Base-by-base conservation (phyloP, 2,888 invertebrate species). In the Mythimna impura region DNA sequence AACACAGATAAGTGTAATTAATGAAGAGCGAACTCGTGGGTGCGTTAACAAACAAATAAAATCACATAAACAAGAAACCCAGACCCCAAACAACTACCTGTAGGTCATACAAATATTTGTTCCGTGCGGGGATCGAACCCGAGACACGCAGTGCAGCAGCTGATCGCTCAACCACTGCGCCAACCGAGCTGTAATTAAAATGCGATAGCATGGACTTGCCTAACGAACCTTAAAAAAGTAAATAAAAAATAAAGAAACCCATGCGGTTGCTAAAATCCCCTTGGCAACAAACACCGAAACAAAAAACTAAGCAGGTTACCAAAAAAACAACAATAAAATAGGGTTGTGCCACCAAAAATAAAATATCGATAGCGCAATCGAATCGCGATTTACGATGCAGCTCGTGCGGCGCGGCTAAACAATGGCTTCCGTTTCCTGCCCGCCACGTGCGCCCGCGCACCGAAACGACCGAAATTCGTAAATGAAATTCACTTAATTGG, bases 391-490 rank as follows among this genome's bases (percentile, higher is more conserved):
- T 91, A 91, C 91, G 92, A 93, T 92, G 93, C 92, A 83, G 84
- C 87, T 86, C 86, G 89, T 89, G 90, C 84, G 80, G 80, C 76
- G 83, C 83, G 83, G 85, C 89, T 88, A 91, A 93, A 93, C 93
- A 94, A 92, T 91, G 90, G 87, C 91, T 94, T 95, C 95, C 95
- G 95, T 92, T 96, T 95, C 95, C 95, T 91, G 91, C 89, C 76
- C 83, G 88, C 88, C 91, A 93, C 92, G 94, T 93, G 93, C 92
- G 91, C 81, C 67, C 70, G 79, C 86, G 86, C 88, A 84, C 74
- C 80, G 78, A 80, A 78, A 66, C 82, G 72, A 73, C 77, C 70
- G 68, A 86, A 78, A 76, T 79, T 81, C 76, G 65, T 79, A 70
- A 80, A 75, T 36, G 68, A 80, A 81, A 86, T 86, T 77, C 73